A percentile compares a stretch with the other conserved stretches of the same genome.
phyloP scores from a whole-genome alignment of 2,797 vertebrate species.

The Rhynchotus rufescens region DNA sequence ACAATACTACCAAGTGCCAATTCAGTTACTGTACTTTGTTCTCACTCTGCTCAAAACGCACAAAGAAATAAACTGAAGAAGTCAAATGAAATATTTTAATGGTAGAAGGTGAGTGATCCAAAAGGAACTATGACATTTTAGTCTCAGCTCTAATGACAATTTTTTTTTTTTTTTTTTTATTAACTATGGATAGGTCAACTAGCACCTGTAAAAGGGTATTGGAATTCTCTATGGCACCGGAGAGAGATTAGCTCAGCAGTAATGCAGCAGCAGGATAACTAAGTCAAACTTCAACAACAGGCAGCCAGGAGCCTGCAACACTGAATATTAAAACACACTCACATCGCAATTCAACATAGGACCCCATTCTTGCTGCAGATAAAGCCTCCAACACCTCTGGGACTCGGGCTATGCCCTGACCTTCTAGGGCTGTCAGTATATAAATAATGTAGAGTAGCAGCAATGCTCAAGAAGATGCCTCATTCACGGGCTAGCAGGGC shows the following conservation, averaged over 20 bases:
- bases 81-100: not conserved
- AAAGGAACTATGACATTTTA: not conserved
- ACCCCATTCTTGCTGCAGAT: not conserved
- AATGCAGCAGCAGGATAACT: not conserved
- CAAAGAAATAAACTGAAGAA: not conserved
- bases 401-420: not conserved
- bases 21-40: constrained; percentile 56
- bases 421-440: not conserved
- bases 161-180: not conserved
- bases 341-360: accelerated
- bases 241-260: not conserved
- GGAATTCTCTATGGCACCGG: not conserved
- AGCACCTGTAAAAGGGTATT: not conserved
- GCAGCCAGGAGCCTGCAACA: not conserved
- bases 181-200: not conserved
- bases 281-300: not conserved
- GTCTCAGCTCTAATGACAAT: not conserved
- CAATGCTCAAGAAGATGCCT: not conserved
- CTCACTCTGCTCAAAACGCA: not conserved
- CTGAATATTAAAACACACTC: not conserved
- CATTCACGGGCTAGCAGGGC: not conserved
- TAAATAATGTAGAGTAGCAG: not conserved
- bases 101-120: not conserved
- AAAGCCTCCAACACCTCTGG: not conserved
- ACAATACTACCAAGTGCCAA: not conserved